Evolutionary conservation across 1,140 invertebrate species (phyloP), one percentile per base, ranked within the genome.

Genomic region (Drosophila kohkoa): DNA sequence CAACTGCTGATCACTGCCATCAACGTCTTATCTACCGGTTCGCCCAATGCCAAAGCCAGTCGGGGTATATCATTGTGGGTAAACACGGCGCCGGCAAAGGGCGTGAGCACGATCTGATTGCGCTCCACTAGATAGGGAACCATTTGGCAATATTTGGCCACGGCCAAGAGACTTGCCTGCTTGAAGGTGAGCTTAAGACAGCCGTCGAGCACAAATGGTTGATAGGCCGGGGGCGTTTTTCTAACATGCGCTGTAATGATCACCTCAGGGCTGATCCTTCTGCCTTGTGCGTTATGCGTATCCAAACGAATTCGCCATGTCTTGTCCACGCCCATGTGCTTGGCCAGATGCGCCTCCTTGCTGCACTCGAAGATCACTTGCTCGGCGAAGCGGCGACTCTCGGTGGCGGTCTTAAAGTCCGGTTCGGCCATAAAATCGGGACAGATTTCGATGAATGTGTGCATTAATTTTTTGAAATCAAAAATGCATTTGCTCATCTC

Each of bases 1-100:
- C 82, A 87, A 51, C 82, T 87, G 32, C 82, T 79, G 43, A 87
- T 77, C 5, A 87, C 51, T 1, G 79, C 82, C 72, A 79, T 65
- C 0, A 82, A 8, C 13, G 20, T 25, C 20, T 25, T 25, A 25
- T 25, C 20, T 0, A 87, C 38, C 5, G 79, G 73, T 10, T 87
- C 76, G 0, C 20, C n/a, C 7, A 87, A 16, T 8, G 58, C 76
- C 0, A 28, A 20, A 1, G 82, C 82, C 63, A 87, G 32, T 10
- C 66, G 49, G 5, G 76, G 66, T 6, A 87, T 55, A 3, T 77
- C 69, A 8, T 82, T 64, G 10, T 64, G 58, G 15, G 52, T 41
- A 43, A 82, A 87, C 0, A 87, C 66, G 1, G 73, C 79, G 3
- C 82, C 82, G 0, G 82, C 82, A 20, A 87, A 62, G 0, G 82